Base-by-base conservation (phyloP, 1,140 invertebrate species). In the Trinorchestia longiramus region DNA sequence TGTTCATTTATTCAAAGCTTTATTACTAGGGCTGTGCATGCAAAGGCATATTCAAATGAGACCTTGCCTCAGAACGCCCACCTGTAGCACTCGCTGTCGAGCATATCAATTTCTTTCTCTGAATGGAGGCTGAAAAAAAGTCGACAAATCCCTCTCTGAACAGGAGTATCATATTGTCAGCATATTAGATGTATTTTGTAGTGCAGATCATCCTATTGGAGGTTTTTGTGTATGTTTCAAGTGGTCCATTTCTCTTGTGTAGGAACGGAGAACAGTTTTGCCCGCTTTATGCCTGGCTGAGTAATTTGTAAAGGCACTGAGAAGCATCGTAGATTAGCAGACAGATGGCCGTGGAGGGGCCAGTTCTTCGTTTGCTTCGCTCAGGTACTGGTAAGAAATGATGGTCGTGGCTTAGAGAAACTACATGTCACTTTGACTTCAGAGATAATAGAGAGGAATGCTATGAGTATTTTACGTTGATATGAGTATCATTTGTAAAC, bases 151-250 rank as follows among this genome's bases (percentile, higher is more conserved):
- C 43, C 43, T 47, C 44, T 47, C 17, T 4, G 92, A 28, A 94
- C 4, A 19, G 44, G 92, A 94, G 92, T 45, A 94, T 94, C 92
- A 94, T 94, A 94, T 94, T 45, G 88, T 91, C 88, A 91, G 44
- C 41, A 94, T 94, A 94, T 94, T 94, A 94, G 92, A 94, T 45
- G 92, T 94, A 94, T 94, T 94, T 94, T 94, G 92, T 94, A 94
- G 43, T 43, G 92, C 92, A 45, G 43, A 94, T 94, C 8, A 94
- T 45, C 92, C 92, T 44, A 94, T 94, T 47, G 92, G 92, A 94
- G 40, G 92, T 17, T 47, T 94, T 94, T 43, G 92, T 45, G 92
- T 45, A 47, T 43, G 92, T 45, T 94, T 94, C 92, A 94, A 94
- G 92, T 45, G 92, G 92, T 94, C 88, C 88, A 36, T 91, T 36